Conservation (phyloP, 2,113 vertebrate genomes). For the Poeciliopsis prolifica region DNA sequence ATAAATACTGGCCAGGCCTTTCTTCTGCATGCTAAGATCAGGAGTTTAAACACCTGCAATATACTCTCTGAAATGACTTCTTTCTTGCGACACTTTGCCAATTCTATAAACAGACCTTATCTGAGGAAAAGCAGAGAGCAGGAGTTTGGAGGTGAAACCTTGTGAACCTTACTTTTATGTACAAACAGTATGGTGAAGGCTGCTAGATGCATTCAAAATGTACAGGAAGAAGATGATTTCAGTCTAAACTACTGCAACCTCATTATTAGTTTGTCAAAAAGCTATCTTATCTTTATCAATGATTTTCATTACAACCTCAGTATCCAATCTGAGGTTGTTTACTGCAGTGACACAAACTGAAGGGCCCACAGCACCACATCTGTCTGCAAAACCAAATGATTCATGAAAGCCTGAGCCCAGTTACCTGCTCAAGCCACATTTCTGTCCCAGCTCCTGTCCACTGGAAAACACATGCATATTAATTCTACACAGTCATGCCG, state of each 20-base stretch:
- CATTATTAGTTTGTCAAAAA: conserved; percentile 3
- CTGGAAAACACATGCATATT: conserved; percentile 52
- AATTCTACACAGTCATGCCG: conserved; percentile 30
- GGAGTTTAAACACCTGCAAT: conserved; percentile 54
- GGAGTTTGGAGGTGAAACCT: conserved; percentile 20
- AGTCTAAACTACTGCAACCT: not conserved
- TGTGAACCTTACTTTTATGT: conserved; percentile 45
- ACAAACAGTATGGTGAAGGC: conserved; percentile 31
- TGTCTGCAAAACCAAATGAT: conserved; percentile 58
- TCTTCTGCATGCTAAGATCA: conserved; percentile 51
- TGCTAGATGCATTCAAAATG: conserved; percentile 3
- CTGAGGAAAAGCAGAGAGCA: conserved; percentile 50
- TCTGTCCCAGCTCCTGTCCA: conserved; percentile 59
- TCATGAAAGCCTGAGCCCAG: conserved; percentile 57
- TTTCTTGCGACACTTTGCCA: conserved; percentile 48
- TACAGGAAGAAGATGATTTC: not conserved
- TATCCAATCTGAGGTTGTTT: conserved; percentile 38
- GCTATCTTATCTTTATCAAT: conserved; percentile 14
- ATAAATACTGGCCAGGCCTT: conserved; percentile 36
- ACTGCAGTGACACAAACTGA: conserved; percentile 44
- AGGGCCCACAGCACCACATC: conserved; percentile 62
- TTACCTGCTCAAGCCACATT: conserved; percentile 62
- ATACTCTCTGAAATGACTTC: conserved; percentile 44
- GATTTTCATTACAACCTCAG: conserved; percentile 10
- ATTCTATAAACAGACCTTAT: conserved; percentile 50